phyloP scores from a whole-genome alignment of 2,113 vertebrate genomes.

The Pseudorectes ferrugineus region DNA sequence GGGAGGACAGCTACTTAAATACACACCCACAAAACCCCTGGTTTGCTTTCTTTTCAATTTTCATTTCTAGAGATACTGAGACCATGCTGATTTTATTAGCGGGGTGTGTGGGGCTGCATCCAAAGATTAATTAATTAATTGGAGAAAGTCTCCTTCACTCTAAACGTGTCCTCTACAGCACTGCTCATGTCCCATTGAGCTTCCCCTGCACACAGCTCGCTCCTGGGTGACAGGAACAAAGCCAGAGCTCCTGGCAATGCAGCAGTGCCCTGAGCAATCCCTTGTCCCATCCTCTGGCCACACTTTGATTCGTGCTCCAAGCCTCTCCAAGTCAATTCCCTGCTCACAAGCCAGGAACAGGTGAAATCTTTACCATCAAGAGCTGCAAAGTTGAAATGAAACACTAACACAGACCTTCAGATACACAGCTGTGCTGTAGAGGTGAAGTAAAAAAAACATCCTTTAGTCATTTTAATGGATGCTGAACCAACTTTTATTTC shows the following conservation, averaged over 20 bases:
- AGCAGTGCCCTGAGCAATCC: background rate
- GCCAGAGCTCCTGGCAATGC: accelerated
- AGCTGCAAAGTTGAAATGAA: background rate
- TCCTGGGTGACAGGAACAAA: background rate
- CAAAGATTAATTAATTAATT: background rate
- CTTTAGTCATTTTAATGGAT: background rate
- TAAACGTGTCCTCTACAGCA: accelerated
- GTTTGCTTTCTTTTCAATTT: background rate
- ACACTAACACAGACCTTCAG: background rate
- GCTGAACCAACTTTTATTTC: background rate
- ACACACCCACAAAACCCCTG: background rate
- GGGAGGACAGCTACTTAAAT: background rate
- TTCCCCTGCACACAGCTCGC: background rate
- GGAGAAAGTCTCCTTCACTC: background rate
- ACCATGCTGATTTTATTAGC: background rate
- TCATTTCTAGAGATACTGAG: background rate
- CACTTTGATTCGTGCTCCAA: background rate
- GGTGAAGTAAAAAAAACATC: background rate
- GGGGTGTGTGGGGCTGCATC: background rate
- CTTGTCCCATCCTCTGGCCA: background rate
- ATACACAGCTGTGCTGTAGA: background rate
- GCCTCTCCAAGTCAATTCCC: background rate
- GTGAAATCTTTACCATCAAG: background rate
- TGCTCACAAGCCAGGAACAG: background rate
- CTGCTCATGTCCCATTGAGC: background rate